Percentiles rank a stretch among this genome's conserved stretches.
Conservation (phyloP, 30 jellyfish, hydroid and myxozoan species). For the Chrysaora quinquecirrha region DNA sequence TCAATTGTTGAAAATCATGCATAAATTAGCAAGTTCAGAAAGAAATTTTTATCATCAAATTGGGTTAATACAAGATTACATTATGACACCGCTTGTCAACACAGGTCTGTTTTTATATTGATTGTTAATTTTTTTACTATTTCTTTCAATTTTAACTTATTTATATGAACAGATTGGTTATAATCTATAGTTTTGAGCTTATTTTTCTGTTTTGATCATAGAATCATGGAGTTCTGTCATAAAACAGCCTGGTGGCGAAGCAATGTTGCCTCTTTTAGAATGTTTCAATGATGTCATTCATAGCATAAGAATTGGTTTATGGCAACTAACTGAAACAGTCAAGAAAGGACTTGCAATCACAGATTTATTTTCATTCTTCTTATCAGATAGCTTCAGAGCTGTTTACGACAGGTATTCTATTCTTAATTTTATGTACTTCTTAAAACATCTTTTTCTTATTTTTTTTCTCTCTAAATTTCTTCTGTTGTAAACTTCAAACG, state of each 20-base stretch:
- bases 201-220: background rate
- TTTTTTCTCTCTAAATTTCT: too few relatives aligned
- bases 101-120: slow-evolving; percentile 72
- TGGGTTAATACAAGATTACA: slow-evolving; percentile 70
- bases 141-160: background rate
- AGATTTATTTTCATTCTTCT: slow-evolving; percentile 88
- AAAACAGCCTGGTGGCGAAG: slow-evolving; percentile 94
- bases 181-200: background rate
- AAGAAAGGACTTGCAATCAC: slow-evolving; percentile 66
- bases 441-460: too few relatives aligned
- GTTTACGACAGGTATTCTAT: slow-evolving; percentile 90
- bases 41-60: slow-evolving; percentile 74
- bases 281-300: slow-evolving; percentile 78
- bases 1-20: slow-evolving; percentile 61
- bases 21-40: slow-evolving; percentile 87
- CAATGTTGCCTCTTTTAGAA: slow-evolving; percentile 75
- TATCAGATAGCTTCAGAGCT: slow-evolving; percentile 95
- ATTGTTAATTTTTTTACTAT: background rate
- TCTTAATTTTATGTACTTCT: too few relatives aligned
- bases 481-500: too few relatives aligned
- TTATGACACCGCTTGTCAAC: slow-evolving; percentile 75
- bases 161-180: background rate
- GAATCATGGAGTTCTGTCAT: slow-evolving; percentile 80
- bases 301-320: slow-evolving; percentile 74
- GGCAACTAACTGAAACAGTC: slow-evolving; percentile 87